Base-by-base conservation (phyloP, 2,888 invertebrate species). In the Ormyrus labotus region DNA sequence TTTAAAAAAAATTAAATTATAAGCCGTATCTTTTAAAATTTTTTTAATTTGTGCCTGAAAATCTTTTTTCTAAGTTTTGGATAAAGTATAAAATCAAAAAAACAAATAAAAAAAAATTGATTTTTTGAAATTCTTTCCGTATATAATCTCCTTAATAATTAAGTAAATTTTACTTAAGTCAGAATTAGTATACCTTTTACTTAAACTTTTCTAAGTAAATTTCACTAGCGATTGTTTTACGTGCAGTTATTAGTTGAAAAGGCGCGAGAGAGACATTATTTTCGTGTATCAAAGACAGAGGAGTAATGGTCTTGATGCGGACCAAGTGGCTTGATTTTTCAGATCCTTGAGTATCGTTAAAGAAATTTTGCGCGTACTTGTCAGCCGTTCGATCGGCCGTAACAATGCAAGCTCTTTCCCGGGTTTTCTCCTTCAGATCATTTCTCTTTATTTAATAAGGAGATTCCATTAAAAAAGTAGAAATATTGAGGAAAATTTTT, bases 291-390 rank as follows among this genome's bases (percentile, higher is more conserved):
- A 80, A 80, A 82, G 82, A 74, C 80, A 71, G 68, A 71, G 73
- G 75, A 82, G 57, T 77, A 80, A 82, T 76, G 77, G 77, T 58
- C 63, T 74, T 72, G 77, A 82, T 69, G 57, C 2, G 2, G 50
- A 19, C 34, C 34, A 50, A 63, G 78, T 68, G 58, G 72, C 76
- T 63, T 65, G n/a, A 68, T 69, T 60, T 68, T 82, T 78, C 78
- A 60, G 80, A 73, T 82, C 80, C 81, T 81, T 82, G 63, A 70
- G 78, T 80, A 86, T 89, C 89, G 89, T 90, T 90, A 90, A 89
- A 89, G 89, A 88, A 90, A 90, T 90, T 90, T 89, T 81, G 86
- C 88, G 87, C 85, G 84, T 87, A 86, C 89, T 87, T 86, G 90
- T 90, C 90, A 90, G 87, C 85, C 83, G 88, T 84, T 87, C 88